Conservation (phyloP, 2,888 invertebrate genomes). For the Eucera pruinosa region DNA sequence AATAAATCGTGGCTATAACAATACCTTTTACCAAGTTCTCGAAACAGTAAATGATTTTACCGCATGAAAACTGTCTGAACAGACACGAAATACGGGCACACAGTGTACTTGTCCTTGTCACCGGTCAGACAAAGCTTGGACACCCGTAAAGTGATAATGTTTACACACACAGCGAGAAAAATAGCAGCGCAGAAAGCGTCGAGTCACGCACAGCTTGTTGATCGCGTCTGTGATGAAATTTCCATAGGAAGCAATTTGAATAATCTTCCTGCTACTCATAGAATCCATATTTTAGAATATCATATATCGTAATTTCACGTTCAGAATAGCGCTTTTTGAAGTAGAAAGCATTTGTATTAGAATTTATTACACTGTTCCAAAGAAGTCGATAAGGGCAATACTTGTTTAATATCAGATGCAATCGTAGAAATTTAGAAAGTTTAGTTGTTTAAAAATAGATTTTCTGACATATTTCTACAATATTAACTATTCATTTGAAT, state of each 20-base stretch:
- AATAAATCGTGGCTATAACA: conserved; percentile 25
- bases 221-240: not conserved
- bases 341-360: not conserved
- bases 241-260: not conserved
- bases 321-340: not conserved
- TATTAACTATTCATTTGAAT: no score
- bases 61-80: conserved; percentile 27
- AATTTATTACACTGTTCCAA: no score
- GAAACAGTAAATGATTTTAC: conserved; percentile 48
- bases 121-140: not conserved
- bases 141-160: conserved; percentile 26
- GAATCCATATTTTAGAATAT: not conserved
- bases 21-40: conserved; percentile 18
- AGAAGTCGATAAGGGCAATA: no score
- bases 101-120: conserved; percentile 2
- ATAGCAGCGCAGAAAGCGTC: not conserved
- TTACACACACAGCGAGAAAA: conserved; percentile 1
- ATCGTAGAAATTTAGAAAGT: no score
- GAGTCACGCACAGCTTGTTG: not conserved
- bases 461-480: no score
- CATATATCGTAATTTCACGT: not conserved
- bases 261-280: not conserved
- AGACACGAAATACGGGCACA: conserved; percentile 1
- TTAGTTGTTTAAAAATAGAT: no score
- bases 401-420: no score